Base-by-base conservation (phyloP, 2,888 invertebrate species). In the Athalia rosae region DNA sequence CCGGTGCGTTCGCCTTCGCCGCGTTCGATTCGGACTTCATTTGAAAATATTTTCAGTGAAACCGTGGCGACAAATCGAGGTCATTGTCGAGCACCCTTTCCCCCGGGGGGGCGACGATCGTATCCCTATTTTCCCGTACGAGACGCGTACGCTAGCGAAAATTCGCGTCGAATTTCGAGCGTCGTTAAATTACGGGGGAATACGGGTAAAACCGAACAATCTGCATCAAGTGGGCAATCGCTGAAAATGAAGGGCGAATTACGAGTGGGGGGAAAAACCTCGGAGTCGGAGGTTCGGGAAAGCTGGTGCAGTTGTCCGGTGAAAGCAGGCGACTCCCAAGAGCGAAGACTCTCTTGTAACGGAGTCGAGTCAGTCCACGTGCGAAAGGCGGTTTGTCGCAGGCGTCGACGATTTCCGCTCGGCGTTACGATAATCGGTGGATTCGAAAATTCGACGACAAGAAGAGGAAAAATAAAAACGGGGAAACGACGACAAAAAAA, bases 271-370 rank as follows among this genome's bases (percentile, higher is more conserved):
- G 81, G 62, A 71, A 64, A 80, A 61, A n/a, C n/a, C 64, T 58
- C 43, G 50, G 43, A 58, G 45, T 11, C 15, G 28, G 53, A 69
- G 77, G 77, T 73, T 71, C 83, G 88, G 86, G 88, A 88, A 89
- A 89, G 88, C 87, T 86, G 85, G 84, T 78, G 83, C 73, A 74
- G 45, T 71, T 74, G 73, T 61, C 81, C 81, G 88, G 88, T 88
- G 88, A 89, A 88, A 88, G 88, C 88, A 85, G 84, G 81, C 82
- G 79, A 82, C 84, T 83, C 83, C 76, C 76, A 79, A 78, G 79
- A 78, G 69, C 81, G 80, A 76, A 48, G 64, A 64, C 50, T 67
- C 47, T 61, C 48, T 61, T 48, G 61, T 6, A 15, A 48, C 13
- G 43, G 41, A 81, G 81, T 81, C 76, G 78, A 78, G 80, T 78